Percentiles rank a stretch among this genome's conserved stretches.
phyloP scores from a whole-genome alignment of 2,113 vertebrate species.

The Enhydra lutris region DNA sequence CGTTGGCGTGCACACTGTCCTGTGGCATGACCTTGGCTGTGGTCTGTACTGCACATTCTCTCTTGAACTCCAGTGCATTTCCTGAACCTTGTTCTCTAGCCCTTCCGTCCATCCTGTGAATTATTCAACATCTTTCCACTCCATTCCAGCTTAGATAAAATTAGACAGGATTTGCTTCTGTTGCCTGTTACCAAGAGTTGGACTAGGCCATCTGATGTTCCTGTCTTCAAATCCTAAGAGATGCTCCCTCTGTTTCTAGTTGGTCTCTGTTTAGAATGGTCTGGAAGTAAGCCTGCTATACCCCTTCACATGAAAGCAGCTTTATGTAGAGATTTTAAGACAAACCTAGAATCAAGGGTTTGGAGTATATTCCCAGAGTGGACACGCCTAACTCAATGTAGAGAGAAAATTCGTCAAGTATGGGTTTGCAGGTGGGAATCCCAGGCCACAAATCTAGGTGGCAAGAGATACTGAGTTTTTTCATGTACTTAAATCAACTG shows the following conservation, averaged over 20 bases:
- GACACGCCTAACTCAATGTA: not conserved
- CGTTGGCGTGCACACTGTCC: not conserved
- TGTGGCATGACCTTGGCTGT: not conserved
- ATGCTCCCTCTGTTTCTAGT: not conserved
- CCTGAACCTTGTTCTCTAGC: not conserved
- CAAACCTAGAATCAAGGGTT: not conserved
- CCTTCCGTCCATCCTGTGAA: not conserved
- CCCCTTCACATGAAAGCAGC: not conserved
- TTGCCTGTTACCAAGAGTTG: not conserved
- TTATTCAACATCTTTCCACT: not conserved
- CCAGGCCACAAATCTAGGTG: not conserved
- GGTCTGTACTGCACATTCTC: not conserved
- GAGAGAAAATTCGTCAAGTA: not conserved
- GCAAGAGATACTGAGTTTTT: not conserved
- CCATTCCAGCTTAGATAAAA: not conserved
- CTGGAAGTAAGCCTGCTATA: not conserved
- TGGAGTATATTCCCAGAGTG: not conserved
- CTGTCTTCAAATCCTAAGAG: not conserved
- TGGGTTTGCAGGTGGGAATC: not conserved
- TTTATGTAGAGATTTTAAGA: not conserved
- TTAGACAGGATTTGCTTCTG: not conserved
- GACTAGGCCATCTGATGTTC: not conserved
- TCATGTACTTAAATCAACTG: not conserved
- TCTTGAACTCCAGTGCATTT: not conserved
- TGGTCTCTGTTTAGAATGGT: not conserved